These are phyloP conservation scores for Myotis pilosus DNA, from an alignment of 2,797 vertebrate genomes.

Conservation along the genomic window DNA sequence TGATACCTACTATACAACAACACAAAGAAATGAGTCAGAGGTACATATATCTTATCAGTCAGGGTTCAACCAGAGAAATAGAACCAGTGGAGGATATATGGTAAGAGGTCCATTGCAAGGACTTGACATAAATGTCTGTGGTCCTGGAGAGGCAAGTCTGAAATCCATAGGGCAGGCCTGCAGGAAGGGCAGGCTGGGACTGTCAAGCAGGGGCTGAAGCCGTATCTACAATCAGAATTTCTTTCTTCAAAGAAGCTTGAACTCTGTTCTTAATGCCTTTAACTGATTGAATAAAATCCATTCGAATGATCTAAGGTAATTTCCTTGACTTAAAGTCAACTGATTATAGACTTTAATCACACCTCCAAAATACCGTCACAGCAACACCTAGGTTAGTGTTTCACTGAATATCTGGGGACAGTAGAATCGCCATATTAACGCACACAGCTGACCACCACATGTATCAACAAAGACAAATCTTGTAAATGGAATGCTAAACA, in stretches of 20 bases:
- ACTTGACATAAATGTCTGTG: neutral
- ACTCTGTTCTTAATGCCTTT: neutral
- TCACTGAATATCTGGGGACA: neutral
- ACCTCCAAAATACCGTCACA: neutral
- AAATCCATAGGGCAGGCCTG: neutral
- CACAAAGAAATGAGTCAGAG: neutral
- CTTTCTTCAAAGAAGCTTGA: neutral
- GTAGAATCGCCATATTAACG: neutral
- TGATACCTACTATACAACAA: neutral
- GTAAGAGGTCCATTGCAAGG: neutral
- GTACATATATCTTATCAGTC: neutral
- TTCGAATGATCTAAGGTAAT: neutral
- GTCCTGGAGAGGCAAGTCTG: neutral
- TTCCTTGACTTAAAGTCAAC: conserved; percentile 1
- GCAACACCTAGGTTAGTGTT: neutral
- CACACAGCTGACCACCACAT: neutral
- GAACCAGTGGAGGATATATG: neutral
- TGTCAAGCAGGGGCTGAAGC: neutral
- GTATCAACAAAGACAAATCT: neutral
- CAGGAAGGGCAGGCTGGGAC: neutral
- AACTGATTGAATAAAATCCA: neutral
- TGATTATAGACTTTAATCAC: neutral
- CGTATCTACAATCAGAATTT: neutral
- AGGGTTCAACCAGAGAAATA: neutral
- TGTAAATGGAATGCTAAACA: neutral